Evolutionary conservation across 2,113 vertebrate species (phyloP).

Genomic region (Lepisosteus oculatus): DNA sequence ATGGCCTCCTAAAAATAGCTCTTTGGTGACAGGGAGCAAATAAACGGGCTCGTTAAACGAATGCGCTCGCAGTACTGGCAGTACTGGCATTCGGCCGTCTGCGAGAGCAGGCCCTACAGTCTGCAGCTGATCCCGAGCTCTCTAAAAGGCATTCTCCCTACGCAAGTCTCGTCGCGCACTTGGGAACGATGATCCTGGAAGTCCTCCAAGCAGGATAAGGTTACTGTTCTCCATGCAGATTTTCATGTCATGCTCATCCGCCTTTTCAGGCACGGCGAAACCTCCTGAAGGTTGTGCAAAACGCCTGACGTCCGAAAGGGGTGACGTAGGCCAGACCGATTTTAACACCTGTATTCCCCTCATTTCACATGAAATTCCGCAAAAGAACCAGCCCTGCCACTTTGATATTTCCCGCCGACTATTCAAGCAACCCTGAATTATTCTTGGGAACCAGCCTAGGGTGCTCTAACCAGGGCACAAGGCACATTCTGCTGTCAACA

Average conservation of each 20-base stretch:
- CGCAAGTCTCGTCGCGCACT: slow-evolving; percentile 8
- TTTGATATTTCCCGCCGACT: too few relatives aligned
- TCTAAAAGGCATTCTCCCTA: slow-evolving; percentile 1
- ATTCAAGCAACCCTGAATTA: too few relatives aligned
- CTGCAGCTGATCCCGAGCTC: neutral
- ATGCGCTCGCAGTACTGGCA: neutral
- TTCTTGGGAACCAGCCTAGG: too few relatives aligned
- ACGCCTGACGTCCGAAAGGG: slow-evolving; percentile 36
- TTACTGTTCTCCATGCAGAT: slow-evolving; percentile 34
- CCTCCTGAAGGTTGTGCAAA: slow-evolving; percentile 19
- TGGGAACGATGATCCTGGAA: slow-evolving; percentile 39
- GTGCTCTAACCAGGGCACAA: too few relatives aligned
- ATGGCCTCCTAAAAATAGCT: slow-evolving; percentile 21
- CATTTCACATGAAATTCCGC: slow-evolving; percentile 15
- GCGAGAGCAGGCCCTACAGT: neutral
- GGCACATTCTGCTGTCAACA: too few relatives aligned
- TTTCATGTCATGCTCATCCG: slow-evolving; percentile 15
- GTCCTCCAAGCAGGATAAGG: slow-evolving; percentile 30
- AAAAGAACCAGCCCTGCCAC: neutral
- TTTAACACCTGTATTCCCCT: neutral
- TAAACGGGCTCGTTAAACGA: neutral
- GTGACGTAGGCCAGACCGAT: too few relatives aligned
- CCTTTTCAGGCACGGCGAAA: slow-evolving; percentile 15
- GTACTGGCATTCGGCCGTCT: neutral
- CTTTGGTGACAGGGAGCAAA: slow-evolving; percentile 7